Percentiles rank a stretch among this genome's conserved stretches.
Conservation (phyloP, 2,888 invertebrate species). For the Calliphora vomitoria region DNA sequence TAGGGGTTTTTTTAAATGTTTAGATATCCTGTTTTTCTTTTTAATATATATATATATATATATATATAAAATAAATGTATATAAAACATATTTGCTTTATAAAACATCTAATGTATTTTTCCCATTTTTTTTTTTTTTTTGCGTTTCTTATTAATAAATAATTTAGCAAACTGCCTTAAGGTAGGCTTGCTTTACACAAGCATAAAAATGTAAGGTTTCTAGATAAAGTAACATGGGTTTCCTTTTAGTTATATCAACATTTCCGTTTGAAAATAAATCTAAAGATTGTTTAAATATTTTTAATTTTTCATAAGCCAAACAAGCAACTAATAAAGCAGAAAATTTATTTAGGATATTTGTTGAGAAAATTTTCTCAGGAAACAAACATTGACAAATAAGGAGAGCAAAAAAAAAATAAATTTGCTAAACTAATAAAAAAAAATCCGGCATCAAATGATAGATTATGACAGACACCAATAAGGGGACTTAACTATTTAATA, state of each 20-base stretch:
- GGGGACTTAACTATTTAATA: no score
- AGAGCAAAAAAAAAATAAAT: background rate
- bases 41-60: slow-evolving; percentile 12
- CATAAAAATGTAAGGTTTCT: background rate
- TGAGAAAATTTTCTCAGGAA: background rate
- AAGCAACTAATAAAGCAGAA: slow-evolving; percentile 39
- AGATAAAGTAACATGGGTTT: slow-evolving; percentile 42
- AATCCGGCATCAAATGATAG: no score
- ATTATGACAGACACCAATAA: no score
- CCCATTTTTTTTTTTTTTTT: background rate
- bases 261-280: background rate
- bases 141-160: slow-evolving; percentile 66
- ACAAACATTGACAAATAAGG: no score
- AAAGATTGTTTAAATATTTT: slow-evolving; percentile 38
- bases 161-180: slow-evolving; percentile 65
- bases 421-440: background rate
- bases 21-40: slow-evolving; percentile 32
- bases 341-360: slow-evolving; percentile 38
- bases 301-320: slow-evolving; percentile 39
- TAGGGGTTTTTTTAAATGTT: background rate
- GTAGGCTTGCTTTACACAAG: slow-evolving; percentile 39
- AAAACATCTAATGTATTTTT: slow-evolving; percentile 43
- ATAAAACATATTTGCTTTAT: slow-evolving; percentile 43
- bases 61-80: background rate
- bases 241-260: slow-evolving; percentile 44